Evolutionary conservation across 1,140 invertebrate species (phyloP).

Genomic region (Nebria ingens): DNA sequence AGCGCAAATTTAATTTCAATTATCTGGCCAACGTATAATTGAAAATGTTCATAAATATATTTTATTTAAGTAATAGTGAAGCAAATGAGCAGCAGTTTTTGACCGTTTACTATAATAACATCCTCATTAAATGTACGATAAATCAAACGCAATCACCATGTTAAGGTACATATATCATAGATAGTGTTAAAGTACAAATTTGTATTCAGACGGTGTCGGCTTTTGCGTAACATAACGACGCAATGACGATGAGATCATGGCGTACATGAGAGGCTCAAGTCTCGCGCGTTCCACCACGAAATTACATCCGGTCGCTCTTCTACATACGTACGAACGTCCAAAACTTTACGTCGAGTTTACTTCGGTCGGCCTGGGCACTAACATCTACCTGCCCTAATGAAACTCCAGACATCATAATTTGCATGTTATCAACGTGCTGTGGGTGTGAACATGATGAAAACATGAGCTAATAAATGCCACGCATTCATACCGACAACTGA

Average conservation of each 20-base stretch:
- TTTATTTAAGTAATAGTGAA: too few species aligned
- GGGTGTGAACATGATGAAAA: background rate
- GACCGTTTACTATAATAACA: too few species aligned
- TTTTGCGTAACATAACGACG: background rate
- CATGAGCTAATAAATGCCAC: background rate
- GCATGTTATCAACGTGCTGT: background rate
- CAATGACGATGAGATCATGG: background rate
- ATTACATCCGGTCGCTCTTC: background rate
- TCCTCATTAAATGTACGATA: too few species aligned
- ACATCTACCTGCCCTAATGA: background rate
- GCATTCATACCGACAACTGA: background rate
- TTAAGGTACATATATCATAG: too few species aligned
- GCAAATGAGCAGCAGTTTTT: too few species aligned
- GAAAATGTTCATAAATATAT: too few species aligned
- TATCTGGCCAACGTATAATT: too few species aligned
- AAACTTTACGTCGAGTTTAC: background rate
- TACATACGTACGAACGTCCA: background rate
- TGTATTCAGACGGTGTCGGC: background rate
- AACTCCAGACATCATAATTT: background rate
- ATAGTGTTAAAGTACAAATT: too few species aligned
- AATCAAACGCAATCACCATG: too few species aligned
- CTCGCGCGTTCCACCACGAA: background rate
- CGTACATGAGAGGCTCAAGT: too few species aligned
- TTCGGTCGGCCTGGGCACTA: too few species aligned
- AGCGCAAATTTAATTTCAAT: too few species aligned